Base-by-base conservation (phyloP, 1,140 invertebrate genomes). In the Heliconius hewitsoni region DNA sequence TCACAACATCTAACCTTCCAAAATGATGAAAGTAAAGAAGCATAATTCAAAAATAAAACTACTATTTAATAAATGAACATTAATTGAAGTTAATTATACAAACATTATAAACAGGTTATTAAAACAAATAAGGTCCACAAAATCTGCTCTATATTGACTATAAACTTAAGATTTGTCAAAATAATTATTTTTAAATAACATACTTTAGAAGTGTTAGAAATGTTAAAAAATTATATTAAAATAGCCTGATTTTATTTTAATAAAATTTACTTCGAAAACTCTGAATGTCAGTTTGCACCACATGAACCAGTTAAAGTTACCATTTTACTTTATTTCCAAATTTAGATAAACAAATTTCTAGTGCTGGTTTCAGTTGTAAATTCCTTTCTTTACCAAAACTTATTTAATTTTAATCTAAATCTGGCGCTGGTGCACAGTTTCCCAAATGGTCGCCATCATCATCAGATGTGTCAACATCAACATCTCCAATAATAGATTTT, bases 401-500 rank as follows among this genome's bases (percentile, higher is more conserved):
- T 16, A 66, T 66, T 23, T 30, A 23, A 27, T 72, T 79, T 88
- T 86, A 94, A 87, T 94, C 93, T 85, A 94, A 85, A 30, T 94
- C 93, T 19, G 90, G 91, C 73, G 88, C 86, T 30, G 89, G 77
- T 37, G 84, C 77, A 82, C 74, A 85, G 27, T 81, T 84, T 46
- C 80, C 77, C 74, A 84, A 71, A 78, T 75, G 83, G 16, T 89
- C 88, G 34, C 84, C 87, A 42, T 94, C 93, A 70, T 94, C 92
- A 85, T 93, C 93, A 74, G 91, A 93, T 85, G 90, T 90, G 71
- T 93, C 92, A 46, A 85, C 87, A 79, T 93, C 92, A 27, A 87
- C 86, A 80, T 93, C 92, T 70, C 92, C 92, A 73, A 93, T 93
- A 52, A 94, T 93, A 71, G 93, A 89, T 77, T 92, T 93, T 6